These are phyloP conservation scores for Zapornia atra DNA, from an alignment of 2,113 vertebrate species.

Conservation along the genomic window DNA sequence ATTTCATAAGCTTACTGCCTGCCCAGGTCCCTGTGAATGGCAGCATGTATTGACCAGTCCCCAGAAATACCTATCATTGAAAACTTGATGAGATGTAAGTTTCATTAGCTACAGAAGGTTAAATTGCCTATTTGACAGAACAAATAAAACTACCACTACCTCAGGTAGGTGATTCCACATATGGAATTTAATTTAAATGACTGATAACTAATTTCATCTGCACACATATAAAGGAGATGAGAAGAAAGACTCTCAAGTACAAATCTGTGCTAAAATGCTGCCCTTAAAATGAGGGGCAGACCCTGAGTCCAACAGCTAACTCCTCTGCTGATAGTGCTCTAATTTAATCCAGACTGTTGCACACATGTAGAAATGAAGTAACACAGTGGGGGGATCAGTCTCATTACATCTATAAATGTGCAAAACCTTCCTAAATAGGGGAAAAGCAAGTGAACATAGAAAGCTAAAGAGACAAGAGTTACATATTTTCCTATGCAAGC, in stretches of 20 bases:
- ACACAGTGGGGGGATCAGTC: background rate
- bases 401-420: background rate
- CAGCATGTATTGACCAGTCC: accelerated
- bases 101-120: background rate
- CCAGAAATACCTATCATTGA: background rate
- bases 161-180: background rate
- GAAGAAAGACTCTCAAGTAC: background rate
- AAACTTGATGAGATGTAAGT: background rate
- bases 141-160: background rate
- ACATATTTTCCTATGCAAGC: background rate
- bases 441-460: background rate
- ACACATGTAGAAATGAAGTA: background rate
- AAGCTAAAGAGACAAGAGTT: background rate
- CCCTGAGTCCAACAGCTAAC: background rate
- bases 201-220: background rate
- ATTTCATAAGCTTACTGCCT: background rate
- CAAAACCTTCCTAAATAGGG: background rate
- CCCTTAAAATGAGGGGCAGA: background rate
- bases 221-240: background rate
- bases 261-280: background rate
- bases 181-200: background rate
- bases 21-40: too few species aligned
- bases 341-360: background rate
- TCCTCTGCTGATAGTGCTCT: background rate
- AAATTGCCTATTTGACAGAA: background rate